phyloP scores from a whole-genome alignment of 2,888 invertebrate genomes.

The Danaus chrysippus region DNA sequence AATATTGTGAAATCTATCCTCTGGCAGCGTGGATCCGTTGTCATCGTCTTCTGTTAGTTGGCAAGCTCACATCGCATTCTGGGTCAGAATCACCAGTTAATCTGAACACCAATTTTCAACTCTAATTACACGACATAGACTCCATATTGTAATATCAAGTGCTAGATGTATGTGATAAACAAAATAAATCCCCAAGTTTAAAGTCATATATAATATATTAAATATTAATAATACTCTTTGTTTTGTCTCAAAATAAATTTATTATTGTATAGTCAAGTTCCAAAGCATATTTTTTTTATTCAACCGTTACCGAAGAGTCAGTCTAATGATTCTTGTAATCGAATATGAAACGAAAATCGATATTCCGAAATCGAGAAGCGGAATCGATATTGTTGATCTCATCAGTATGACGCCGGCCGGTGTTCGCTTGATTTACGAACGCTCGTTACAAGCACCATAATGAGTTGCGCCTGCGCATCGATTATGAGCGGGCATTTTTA shows the following conservation, averaged over 20 bases:
- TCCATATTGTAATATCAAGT: conserved; percentile 9
- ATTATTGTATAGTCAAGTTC: background rate
- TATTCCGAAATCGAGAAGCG: conserved; percentile 38
- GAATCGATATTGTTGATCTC: conserved; percentile 58
- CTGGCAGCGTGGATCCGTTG: conserved; percentile 63
- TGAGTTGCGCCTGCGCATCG: conserved; percentile 67
- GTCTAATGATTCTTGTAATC: conserved; percentile 33
- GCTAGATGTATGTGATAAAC: conserved; percentile 7
- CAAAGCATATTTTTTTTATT: conserved; percentile 9
- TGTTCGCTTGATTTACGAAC: conserved; percentile 70
- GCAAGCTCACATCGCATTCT: conserved; percentile 68
- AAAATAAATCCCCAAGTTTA: conserved; percentile 7
- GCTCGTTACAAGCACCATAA: conserved; percentile 68
- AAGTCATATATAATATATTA: background rate
- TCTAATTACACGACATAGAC: conserved; percentile 17
- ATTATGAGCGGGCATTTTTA: conserved; percentile 61
- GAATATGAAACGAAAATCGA: conserved; percentile 37
- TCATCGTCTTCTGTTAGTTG: conserved; percentile 74
- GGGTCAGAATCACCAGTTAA: conserved; percentile 48
- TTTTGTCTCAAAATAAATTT: background rate
- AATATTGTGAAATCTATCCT: conserved; percentile 64
- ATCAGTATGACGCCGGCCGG: conserved; percentile 65
- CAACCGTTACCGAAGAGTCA: conserved; percentile 15
- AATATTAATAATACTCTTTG: background rate
- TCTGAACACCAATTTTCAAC: conserved; percentile 15